These are phyloP conservation scores for Drosophila asahinai DNA, from an alignment of 1,140 invertebrate species.

Conservation along the genomic window DNA sequence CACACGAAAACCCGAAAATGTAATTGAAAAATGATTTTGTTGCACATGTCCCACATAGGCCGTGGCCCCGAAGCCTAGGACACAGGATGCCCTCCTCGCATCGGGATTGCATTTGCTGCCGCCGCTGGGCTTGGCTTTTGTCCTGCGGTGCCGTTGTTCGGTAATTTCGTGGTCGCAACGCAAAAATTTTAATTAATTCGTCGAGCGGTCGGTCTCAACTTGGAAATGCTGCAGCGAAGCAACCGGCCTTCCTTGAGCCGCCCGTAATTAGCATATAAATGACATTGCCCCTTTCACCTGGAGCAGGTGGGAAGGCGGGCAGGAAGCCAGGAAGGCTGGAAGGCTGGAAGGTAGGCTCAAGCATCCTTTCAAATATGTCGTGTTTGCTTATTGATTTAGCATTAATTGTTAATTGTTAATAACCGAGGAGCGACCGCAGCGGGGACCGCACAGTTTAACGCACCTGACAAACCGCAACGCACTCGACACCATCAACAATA, in stretches of 20 bases:
- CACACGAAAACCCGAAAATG: conserved; percentile 75
- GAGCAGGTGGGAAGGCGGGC: background rate
- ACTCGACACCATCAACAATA: conserved; percentile 32
- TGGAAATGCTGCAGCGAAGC: conserved; percentile 12
- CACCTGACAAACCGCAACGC: conserved; percentile 56
- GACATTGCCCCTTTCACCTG: conserved; percentile 45
- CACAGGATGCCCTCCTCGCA: conserved; percentile 13
- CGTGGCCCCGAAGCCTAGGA: background rate
- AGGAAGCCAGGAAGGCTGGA: background rate
- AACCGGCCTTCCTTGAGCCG: conserved; percentile 13
- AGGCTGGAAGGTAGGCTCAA: no score
- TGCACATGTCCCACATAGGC: conserved; percentile 58
- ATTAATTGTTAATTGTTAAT: conserved; percentile 82
- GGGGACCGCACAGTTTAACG: conserved; percentile 54
- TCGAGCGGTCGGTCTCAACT: conserved; percentile 22
- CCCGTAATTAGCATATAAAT: conserved; percentile 77
- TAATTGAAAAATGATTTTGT: conserved; percentile 82
- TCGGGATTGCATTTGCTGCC: conserved; percentile 38
- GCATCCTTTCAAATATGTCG: conserved; percentile 37
- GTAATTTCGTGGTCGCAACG: conserved; percentile 62
- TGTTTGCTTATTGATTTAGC: conserved; percentile 73
- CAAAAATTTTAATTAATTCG: conserved; percentile 78
- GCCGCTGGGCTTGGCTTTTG: conserved; percentile 24
- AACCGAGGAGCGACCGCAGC: conserved; percentile 53
- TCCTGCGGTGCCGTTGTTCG: conserved; percentile 40